Conservation (phyloP, 2,113 vertebrate genomes). For the Varanus komodoensis region DNA sequence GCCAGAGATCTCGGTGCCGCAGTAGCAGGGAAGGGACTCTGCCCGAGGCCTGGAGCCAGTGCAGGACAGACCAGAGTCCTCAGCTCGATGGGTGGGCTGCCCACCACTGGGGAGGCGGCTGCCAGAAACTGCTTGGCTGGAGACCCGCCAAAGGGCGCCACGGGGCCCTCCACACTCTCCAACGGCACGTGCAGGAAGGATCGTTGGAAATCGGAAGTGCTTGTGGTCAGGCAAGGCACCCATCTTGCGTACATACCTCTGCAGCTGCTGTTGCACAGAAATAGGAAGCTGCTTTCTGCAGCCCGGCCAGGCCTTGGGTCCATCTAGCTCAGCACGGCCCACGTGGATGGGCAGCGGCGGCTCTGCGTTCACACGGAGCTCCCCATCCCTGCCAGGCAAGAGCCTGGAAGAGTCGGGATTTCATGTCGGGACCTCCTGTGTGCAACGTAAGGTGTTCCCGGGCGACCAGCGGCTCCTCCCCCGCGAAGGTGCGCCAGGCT, state of each 20-base stretch:
- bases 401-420: neutral
- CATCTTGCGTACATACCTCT: neutral
- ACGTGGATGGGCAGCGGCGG: neutral
- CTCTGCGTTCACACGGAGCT: too few species aligned
- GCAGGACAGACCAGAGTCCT: fast-evolving
- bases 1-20: too few species aligned
- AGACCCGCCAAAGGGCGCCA: neutral
- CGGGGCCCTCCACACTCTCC: neutral
- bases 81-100: too few species aligned
- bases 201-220: too few species aligned
- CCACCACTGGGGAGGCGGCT: neutral
- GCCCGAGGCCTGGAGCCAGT: neutral
- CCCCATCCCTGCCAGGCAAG: neutral
- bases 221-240: neutral
- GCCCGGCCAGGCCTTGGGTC: neutral
- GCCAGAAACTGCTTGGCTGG: neutral
- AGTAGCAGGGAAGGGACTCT: too few species aligned
- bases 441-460: neutral
- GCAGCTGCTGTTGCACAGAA: neutral
- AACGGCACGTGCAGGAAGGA: neutral
- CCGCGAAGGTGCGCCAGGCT: too few species aligned
- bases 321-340: neutral
- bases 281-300: neutral
- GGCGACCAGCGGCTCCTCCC: too few species aligned
- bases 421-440: neutral